Conservation (phyloP, 2,797 vertebrate species). For the Neosilurus mollespiculum region DNA sequence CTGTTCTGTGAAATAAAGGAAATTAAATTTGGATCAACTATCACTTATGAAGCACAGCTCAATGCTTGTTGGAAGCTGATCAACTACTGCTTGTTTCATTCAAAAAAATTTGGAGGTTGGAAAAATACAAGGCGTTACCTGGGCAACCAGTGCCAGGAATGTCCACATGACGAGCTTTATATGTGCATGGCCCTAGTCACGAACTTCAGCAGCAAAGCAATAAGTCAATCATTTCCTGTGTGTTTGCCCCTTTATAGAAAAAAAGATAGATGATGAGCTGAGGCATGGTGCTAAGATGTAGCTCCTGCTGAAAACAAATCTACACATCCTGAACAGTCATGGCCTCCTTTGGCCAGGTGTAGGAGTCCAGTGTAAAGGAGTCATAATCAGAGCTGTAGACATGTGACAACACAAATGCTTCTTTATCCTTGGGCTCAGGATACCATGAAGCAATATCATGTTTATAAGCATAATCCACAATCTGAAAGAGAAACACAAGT, state of each 20-base stretch:
- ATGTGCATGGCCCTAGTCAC: too few species aligned
- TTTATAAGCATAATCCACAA: slow-evolving; percentile 89
- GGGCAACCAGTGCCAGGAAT: too few species aligned
- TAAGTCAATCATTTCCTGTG: too few species aligned
- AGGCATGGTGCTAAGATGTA: slow-evolving; percentile 10
- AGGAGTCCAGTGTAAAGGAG: slow-evolving; percentile 86
- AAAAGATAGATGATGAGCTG: slow-evolving; percentile 1
- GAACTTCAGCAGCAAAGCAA: too few species aligned
- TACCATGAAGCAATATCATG: slow-evolving; percentile 86
- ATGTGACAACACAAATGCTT: slow-evolving; percentile 86
- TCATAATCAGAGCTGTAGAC: slow-evolving; percentile 93
- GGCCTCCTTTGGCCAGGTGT: slow-evolving; percentile 87
- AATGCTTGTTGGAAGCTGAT: too few species aligned
- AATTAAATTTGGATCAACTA: too few species aligned
- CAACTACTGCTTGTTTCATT: too few species aligned
- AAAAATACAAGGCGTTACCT: too few species aligned
- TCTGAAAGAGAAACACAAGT: slow-evolving; percentile 69
- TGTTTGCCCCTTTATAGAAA: not conserved
- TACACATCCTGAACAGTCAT: slow-evolving; percentile 87
- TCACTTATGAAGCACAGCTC: too few species aligned
- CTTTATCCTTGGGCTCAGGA: slow-evolving; percentile 95
- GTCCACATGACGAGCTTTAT: too few species aligned
- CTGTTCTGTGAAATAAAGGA: too few species aligned
- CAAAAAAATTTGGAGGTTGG: too few species aligned
- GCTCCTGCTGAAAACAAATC: slow-evolving; percentile 34